These are phyloP conservation scores for Avahi laniger DNA, from an alignment of 2,797 vertebrate genomes.

Conservation along the genomic window DNA sequence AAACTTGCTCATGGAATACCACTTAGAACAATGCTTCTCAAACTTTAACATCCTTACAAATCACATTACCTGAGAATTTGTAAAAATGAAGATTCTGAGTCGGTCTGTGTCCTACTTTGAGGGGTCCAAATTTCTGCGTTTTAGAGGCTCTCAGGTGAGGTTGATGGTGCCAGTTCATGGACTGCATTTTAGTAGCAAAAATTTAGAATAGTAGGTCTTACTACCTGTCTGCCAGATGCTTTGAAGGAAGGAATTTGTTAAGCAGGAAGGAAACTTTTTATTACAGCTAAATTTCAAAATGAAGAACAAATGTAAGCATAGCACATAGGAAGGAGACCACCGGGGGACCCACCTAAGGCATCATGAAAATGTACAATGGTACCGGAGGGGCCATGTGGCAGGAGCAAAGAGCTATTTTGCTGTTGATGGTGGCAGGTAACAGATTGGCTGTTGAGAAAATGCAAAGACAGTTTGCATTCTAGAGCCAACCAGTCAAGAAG, in stretches of 20 bases:
- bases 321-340: not conserved
- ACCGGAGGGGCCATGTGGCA: not conserved
- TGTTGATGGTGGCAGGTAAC: not conserved
- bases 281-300: not conserved
- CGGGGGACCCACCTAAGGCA: not conserved
- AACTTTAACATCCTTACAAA: not conserved
- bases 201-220: not conserved
- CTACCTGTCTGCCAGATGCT: not conserved
- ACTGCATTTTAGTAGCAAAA: not conserved
- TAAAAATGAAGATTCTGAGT: not conserved
- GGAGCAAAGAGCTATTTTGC: not conserved
- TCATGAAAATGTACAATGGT: not conserved
- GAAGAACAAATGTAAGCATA: not conserved
- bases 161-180: not conserved
- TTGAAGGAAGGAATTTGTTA: not conserved
- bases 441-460: not conserved
- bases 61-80: not conserved
- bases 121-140: not conserved
- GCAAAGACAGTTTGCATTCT: not conserved
- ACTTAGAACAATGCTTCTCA: not conserved
- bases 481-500: not conserved
- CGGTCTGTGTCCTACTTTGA: not conserved
- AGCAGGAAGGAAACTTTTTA: not conserved
- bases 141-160: not conserved
- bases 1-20: not conserved